Base-by-base conservation (phyloP, 2,888 invertebrate genomes). In the Abrostola tripartita region DNA sequence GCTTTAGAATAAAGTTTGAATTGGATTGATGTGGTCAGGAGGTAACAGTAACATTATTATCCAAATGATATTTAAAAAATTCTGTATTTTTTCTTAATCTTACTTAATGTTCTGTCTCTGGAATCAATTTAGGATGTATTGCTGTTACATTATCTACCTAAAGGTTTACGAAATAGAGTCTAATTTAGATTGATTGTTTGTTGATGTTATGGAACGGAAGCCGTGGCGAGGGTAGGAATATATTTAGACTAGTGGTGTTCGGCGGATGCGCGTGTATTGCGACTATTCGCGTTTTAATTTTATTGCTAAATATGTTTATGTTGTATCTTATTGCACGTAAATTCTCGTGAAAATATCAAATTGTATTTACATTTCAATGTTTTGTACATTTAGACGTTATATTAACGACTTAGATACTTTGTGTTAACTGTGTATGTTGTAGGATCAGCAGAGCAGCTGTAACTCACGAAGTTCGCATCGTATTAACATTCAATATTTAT, bases 231-330 rank as follows among this genome's bases (percentile, higher is more conserved):
- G 74, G 75, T 75, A 70, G 74, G 58, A 61, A 69, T 81, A 81
- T 80, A 81, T 81, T 81, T 79, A 79, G 81, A 78, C 73, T 68
- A 69, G 73, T 58, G 65, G 61, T 57, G 71, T 56, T 42, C 81
- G 52, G 51, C 79, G 79, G 79, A 79, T 81, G 81, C 66, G 78
- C 50, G 81, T 65, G 54, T 65, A 67, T 71, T 57, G 74, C 79
- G 69, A 74, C 68, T 78, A 80, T 81, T 79, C 69, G 81, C 79
- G 76, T 73, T 70, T 68, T 63, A 67, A 71, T 73, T 76, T 77
- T 78, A 78, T 79, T 71, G 66, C 78, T 71, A 74, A 77, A 76
- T 66, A 65, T 68, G 72, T 69, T 73, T 72, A 65, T 62, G 64
- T 62, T 52, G 57, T 47, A 52, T 50, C 51, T 73, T 61, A 71